Evolutionary conservation across 2,888 invertebrate genomes (phyloP).

Genomic region (Lumbricus terrestris): DNA sequence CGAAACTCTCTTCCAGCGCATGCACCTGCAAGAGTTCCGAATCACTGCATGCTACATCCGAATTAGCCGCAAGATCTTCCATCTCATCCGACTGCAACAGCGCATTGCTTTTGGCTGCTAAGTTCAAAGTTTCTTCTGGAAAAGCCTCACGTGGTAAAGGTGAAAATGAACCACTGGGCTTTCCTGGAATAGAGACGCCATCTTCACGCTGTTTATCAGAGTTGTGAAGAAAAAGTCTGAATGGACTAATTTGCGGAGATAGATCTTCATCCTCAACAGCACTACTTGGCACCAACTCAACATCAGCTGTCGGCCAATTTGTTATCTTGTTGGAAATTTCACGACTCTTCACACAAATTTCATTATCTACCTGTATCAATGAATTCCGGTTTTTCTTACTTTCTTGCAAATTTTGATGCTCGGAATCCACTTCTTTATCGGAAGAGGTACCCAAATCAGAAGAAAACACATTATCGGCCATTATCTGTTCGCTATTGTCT

Average conservation of each 20-base stretch:
- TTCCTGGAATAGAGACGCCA: background rate
- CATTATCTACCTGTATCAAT: background rate
- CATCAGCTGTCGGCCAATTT: background rate
- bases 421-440: background rate
- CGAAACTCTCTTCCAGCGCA: background rate
- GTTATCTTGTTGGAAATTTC: background rate
- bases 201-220: background rate
- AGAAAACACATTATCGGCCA: background rate
- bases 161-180: background rate
- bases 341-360: background rate
- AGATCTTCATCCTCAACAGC: background rate
- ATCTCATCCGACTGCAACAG: background rate
- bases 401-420: background rate
- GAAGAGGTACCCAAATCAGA: background rate
- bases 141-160: background rate
- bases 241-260: background rate
- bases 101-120: background rate
- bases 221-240: background rate
- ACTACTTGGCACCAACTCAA: background rate
- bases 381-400: background rate
- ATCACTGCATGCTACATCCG: background rate
- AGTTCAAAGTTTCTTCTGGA: background rate
- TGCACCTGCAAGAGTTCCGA: conserved; percentile 12
- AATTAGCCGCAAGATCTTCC: background rate
- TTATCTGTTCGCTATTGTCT: background rate